phyloP scores from a whole-genome alignment of 2,113 vertebrate genomes.

The Passerina amoena region DNA sequence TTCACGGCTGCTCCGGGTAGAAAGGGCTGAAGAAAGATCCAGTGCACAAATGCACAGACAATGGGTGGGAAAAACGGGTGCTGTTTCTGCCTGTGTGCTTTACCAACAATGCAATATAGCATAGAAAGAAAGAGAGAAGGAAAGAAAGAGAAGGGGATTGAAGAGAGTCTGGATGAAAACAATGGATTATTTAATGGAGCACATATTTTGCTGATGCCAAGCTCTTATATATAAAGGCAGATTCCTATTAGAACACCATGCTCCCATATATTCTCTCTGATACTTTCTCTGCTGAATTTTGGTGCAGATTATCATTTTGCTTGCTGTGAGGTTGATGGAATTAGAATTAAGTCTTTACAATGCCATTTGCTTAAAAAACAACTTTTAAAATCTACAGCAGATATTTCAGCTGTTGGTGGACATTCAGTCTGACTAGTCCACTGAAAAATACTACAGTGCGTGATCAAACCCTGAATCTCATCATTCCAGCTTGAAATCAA shows the following conservation, averaged over 20 bases:
- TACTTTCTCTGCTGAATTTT: background rate
- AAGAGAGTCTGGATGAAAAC: background rate
- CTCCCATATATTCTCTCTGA: background rate
- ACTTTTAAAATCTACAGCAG: background rate
- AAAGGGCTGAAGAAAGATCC: background rate
- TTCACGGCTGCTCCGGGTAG: conserved; percentile 11
- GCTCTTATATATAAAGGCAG: background rate
- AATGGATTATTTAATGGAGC: background rate
- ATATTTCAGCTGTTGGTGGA: background rate
- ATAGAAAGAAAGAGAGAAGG: background rate
- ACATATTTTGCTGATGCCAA: background rate
- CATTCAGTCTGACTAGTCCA: background rate
- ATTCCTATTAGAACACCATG: background rate
- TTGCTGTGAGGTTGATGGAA: background rate
- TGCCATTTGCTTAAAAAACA: background rate
- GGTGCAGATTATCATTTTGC: background rate
- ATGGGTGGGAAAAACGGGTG: background rate
- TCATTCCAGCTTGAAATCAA: background rate
- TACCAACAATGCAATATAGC: background rate
- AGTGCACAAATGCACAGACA: conserved; percentile 23
- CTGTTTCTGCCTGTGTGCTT: background rate
- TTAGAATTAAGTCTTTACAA: background rate
- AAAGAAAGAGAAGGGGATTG: background rate
- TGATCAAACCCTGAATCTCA: background rate
- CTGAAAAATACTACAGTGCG: background rate